Base-by-base conservation (phyloP, 2,888 invertebrate genomes). In the Perizoma affinitatum region DNA sequence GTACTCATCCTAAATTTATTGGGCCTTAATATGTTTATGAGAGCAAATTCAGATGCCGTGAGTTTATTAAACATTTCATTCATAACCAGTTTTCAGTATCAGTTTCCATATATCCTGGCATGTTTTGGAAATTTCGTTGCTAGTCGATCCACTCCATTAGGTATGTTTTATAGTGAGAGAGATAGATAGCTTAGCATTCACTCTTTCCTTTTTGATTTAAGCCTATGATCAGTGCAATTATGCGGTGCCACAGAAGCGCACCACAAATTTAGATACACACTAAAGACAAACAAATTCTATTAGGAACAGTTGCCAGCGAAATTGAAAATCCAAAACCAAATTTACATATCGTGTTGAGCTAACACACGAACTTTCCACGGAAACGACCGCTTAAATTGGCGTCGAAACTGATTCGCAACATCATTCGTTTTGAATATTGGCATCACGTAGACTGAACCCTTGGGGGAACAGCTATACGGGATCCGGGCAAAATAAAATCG, bases 341-440 rank as follows among this genome's bases (percentile, higher is more conserved):
- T 84, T 83, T 82, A 78, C 82, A 83, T 81, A 80, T 79, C 79
- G 73, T 73, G 79, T 81, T 79, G 77, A 80, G 79, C 75, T 77
- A 76, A 77, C 73, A 73, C 70, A 73, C 68, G 63, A 84, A 83
- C 74, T 83, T 84, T 82, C 70, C 69, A 69, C 74, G 76, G 78
- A 79, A 80, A 79, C 78, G 79, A 74, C 74, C 77, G 77, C 79
- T 83, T 80, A 85, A 83, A 84, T 83, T 85, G 82, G 78, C 80
- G 78, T 74, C 79, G 76, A 83, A 88, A 86, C 87, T 85, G 87
- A 87, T 88, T 88, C 83, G 76, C 78, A 82, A 85, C 84, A 84
- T 87, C 86, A 84, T 87, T 86, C 87, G 84, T 87, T 88, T 82
- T 83, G 86, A 87, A 90, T 88, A 88, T 88, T 88, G 85, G 80